Percentiles rank a stretch among this genome's conserved stretches.
Evolutionary conservation across 2,113 vertebrate genomes (phyloP).

Genomic region (Anhinga rufa): DNA sequence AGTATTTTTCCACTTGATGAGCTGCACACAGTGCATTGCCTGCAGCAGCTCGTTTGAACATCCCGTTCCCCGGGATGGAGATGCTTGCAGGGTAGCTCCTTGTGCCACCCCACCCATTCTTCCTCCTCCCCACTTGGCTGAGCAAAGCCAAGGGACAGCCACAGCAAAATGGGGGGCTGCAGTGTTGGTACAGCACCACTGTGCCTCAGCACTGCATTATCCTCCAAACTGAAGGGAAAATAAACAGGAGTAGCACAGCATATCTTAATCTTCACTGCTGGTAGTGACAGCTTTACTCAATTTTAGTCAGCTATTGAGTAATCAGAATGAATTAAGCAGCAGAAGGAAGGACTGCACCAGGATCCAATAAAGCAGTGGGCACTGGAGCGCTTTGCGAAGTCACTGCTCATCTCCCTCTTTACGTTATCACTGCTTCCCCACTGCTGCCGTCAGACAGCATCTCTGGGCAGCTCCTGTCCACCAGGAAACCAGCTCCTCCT

Average conservation of each 20-base stretch:
- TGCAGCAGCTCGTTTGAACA: not conserved
- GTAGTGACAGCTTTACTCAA: constrained; percentile 26
- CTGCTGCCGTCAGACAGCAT: not conserved
- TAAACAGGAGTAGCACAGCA: not conserved
- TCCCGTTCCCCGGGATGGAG: not conserved
- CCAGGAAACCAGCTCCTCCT: not conserved
- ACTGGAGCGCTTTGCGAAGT: not conserved
- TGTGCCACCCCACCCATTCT: not conserved
- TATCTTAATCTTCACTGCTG: not conserved
- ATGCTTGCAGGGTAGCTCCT: not conserved
- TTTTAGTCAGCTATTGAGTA: constrained; percentile 18
- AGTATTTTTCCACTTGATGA: constrained; percentile 15
- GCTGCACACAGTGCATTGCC: not conserved
- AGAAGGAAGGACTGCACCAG: not conserved
- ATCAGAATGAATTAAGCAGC: constrained; percentile 27
- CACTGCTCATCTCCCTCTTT: not conserved
- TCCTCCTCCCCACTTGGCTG: fast-evolving
- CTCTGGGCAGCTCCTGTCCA: not conserved
- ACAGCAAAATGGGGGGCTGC: fast-evolving
- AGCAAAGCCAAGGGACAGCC: not conserved
- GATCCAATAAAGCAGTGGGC: not conserved
- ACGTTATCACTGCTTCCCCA: not conserved
- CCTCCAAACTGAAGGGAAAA: not conserved
- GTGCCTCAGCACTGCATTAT: not conserved
- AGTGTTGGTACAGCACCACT: not conserved